Evolutionary conservation across 2,888 invertebrate species (phyloP), one percentile per base, ranked within the genome.

Genomic region (Cabera pusaria): DNA sequence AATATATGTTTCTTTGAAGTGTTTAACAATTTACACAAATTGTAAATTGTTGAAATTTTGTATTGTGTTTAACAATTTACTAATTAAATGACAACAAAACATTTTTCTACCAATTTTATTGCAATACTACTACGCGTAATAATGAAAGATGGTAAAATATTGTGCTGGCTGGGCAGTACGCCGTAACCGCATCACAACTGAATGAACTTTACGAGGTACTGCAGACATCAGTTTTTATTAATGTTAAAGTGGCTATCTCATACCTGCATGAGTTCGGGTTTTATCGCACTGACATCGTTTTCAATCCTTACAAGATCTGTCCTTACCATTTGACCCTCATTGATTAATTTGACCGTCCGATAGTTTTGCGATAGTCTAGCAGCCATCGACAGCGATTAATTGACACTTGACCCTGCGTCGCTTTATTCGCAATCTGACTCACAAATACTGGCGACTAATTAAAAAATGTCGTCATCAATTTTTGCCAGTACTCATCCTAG

Each of bases 381-480:
- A 72, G 62, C 76, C 82, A 85, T 80, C 80, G 80, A 74, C 74
- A 60, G 67, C 72, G 70, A 71, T 68, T 70, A 86, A 80, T 85
- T 86, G 81, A 86, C 85, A 81, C 69, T 79, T 82, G 82, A 86
- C 84, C 85, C 79, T 38, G 64, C 68, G 70, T 75, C 78, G 72
- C 64, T 74, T 71, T 60, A 61, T 72, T 61, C 66, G 69, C 71
- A 72, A 75, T 82, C 81, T 81, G 84, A 75, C 74, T 70, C 73
- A 59, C 64, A 66, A 74, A 64, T 70, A 76, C 75, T 70, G 67
- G 56, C 18, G 39, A 49, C 54, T 59, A 52, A 58, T 51, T 55
- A 54, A 56, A 46, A 52, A 50, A 55, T 65, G 46, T 69, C 58
- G 63, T 68, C 62, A 71, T 38, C 51, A 56, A 64, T 62, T 60